These are phyloP conservation scores for Oreortyx pictus DNA, from an alignment of 2,797 vertebrate genomes.

Conservation along the genomic window DNA sequence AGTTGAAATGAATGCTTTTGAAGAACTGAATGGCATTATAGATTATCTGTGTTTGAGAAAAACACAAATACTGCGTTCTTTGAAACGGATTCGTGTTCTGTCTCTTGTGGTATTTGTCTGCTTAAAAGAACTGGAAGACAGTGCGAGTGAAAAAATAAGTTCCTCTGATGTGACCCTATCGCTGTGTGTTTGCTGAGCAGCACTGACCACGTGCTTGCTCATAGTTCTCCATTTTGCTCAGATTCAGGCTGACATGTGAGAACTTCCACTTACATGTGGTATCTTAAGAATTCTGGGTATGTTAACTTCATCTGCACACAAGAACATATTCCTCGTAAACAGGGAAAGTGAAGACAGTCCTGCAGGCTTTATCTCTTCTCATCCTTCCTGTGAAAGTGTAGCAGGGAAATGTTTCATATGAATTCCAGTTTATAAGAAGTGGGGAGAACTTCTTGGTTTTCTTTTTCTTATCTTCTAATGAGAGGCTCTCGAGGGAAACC, in stretches of 20 bases:
- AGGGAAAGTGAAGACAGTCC: background rate
- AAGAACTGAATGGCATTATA: background rate
- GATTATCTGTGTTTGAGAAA: background rate
- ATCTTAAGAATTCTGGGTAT: constrained; percentile 47
- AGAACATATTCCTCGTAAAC: background rate
- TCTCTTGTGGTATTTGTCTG: background rate
- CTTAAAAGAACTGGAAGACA: background rate
- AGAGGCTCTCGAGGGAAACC: background rate
- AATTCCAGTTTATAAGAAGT: background rate
- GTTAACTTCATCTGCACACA: background rate
- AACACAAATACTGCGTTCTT: background rate
- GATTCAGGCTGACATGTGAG: background rate
- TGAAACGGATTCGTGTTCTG: background rate
- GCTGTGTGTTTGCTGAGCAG: background rate
- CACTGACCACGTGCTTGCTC: background rate
- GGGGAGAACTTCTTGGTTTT: background rate
- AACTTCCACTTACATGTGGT: background rate
- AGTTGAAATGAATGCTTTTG: background rate
- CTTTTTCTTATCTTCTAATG: background rate
- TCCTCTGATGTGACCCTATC: background rate
- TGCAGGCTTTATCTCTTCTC: background rate
- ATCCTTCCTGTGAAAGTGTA: background rate
- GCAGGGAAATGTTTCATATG: background rate
- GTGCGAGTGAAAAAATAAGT: background rate
- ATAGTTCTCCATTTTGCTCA: background rate